phyloP scores from a whole-genome alignment of 2,113 vertebrate genomes.

The Stegostoma tigrinum region DNA sequence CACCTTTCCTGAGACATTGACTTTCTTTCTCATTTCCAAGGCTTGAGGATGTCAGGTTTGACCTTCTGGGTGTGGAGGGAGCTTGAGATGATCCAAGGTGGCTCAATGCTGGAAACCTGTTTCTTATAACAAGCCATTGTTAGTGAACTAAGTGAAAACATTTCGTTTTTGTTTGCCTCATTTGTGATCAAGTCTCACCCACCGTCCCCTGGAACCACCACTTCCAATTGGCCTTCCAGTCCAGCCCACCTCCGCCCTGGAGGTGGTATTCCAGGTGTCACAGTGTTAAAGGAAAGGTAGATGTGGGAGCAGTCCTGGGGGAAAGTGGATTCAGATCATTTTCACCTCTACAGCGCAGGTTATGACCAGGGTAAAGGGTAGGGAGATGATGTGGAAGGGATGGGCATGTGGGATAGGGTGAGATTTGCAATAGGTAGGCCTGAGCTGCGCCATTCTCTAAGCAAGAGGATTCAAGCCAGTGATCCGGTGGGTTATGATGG shows the following conservation, averaged over 20 bases:
- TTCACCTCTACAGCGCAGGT: background rate
- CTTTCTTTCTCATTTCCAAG: background rate
- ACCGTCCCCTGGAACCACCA: background rate
- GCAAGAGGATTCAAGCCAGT: background rate
- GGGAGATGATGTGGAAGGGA: background rate
- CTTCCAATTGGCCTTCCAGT: background rate
- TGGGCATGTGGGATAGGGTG: background rate
- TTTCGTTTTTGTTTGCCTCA: background rate
- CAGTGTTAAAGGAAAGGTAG: background rate
- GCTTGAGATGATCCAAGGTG: background rate
- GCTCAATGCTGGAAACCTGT: background rate
- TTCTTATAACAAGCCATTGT: background rate
- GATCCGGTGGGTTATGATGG: background rate
- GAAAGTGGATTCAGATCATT: background rate
- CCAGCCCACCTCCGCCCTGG: background rate
- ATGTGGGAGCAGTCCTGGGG: background rate
- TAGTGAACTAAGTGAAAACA: background rate
- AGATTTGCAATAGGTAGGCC: background rate
- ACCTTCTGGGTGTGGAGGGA: background rate
- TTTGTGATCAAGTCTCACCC: background rate
- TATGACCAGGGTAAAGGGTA: background rate
- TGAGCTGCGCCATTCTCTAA: background rate
- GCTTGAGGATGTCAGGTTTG: background rate
- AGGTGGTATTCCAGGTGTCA: background rate
- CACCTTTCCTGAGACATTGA: background rate